Percentiles rank a stretch among this genome's conserved stretches.
These are phyloP conservation scores for Tachyglossus aculeatus DNA, from an alignment of 2,797 vertebrate genomes.

Conservation along the genomic window DNA sequence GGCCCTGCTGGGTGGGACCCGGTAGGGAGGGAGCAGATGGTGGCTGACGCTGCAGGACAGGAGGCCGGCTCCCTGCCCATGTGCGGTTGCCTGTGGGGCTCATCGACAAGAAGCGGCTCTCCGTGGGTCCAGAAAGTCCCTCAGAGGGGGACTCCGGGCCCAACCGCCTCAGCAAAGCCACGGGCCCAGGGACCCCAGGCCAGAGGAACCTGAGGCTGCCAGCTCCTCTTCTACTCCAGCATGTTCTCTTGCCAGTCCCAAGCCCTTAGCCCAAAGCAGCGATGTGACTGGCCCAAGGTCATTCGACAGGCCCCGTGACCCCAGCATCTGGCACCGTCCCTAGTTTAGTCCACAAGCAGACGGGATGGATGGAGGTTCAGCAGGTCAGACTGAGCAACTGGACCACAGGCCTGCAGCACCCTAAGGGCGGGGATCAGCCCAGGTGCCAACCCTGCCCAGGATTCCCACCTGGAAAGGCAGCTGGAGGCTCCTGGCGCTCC, in stretches of 20 bases:
- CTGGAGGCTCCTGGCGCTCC: not conserved
- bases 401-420: not conserved
- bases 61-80: not conserved
- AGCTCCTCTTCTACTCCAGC: not conserved
- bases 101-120: not conserved
- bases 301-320: not conserved
- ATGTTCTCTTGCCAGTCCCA: not conserved
- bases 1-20: not conserved
- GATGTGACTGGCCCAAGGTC: not conserved
- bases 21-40: not conserved
- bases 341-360: not conserved
- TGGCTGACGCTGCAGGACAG: not conserved
- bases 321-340: not conserved
- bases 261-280: not conserved
- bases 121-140: not conserved
- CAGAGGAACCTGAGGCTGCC: not conserved
- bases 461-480: not conserved
- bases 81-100: too few relatives aligned
- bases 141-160: not conserved
- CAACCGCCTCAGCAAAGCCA: not conserved
- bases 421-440: too few relatives aligned
- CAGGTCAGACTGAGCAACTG: not conserved
- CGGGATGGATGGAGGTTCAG: not conserved
- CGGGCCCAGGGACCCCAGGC: not conserved
- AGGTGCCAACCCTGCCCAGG: not conserved